Base-by-base conservation (phyloP, 1,140 invertebrate genomes). In the Panonychus citri region DNA sequence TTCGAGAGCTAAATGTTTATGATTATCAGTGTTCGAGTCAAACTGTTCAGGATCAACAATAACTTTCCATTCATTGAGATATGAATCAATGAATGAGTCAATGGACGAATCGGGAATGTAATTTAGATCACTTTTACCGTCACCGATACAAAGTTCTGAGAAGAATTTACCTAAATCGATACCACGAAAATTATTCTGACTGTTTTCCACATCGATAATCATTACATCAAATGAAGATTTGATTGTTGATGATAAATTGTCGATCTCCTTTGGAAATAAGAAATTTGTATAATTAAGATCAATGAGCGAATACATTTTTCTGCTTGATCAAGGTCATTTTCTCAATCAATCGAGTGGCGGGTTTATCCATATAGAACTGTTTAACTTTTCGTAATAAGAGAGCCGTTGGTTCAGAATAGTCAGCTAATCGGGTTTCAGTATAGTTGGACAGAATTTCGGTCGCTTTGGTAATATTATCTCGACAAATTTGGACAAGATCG, bases 141-240 rank as follows among this genome's bases (percentile, higher is more conserved):
- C 19, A 5, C 7, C 53, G 15, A 54, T 8, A n/a, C 10, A 17
- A 17, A 39, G 15, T 54, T 54, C 53, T 17, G 19, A 15, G n/a
- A 54, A 40, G 21, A 54, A 54, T 26, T 54, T 40, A 17, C 53
- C 53, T n/a, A 54, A 26, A 25, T 54, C 53, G 1, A 54, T 24
- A 1, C 17, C 30, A 2, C 53, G 53, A 39, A 25, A 42, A 2
- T 34, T 15, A 3, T n/a, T 17, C 15, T 15, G n/a, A 42, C 53
- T 27, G 27, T 54, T 26, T 54, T 54, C 53, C 19, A 54, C 28
- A 42, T 54, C 53, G 25, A 54, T 54, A 7, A 54, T 34, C 37
- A 54, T 40, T 8, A 54, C 17, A n/a, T 40, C 27, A 34, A 7
- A 5, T 12, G 30, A 12, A 34, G 30, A 0, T 5, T 5, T 1